A percentile compares a stretch with the other conserved stretches of the same genome.
Conservation (phyloP, 2,888 invertebrate genomes). For the Aleiodes testaceus region DNA sequence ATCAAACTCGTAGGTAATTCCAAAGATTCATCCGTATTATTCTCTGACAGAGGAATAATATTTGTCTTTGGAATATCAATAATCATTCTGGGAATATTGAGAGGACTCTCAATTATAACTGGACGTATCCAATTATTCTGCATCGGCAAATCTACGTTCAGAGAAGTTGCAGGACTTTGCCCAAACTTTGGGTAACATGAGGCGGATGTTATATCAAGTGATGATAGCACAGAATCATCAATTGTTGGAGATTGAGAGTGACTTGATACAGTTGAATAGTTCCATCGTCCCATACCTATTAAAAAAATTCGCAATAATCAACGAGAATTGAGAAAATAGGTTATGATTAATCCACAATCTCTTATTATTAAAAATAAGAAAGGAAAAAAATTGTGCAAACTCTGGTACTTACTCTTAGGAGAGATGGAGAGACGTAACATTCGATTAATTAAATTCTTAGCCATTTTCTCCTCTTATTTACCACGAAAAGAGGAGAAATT, state of each 20-base stretch:
- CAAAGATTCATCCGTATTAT: constrained; percentile 73
- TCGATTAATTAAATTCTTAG: constrained; percentile 1
- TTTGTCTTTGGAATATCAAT: not conserved
- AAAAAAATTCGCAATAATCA: not conserved
- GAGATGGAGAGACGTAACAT: constrained; percentile 6
- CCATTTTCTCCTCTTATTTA: not conserved
- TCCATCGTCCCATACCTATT: not conserved
- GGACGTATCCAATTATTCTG: constrained; percentile 47
- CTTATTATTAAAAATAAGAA: not conserved
- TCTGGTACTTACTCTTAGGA: not conserved
- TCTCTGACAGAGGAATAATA: constrained; percentile 61
- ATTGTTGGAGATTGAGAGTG: no score
- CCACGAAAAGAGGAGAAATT: not conserved
- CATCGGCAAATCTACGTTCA: constrained; percentile 58
- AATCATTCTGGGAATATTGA: not conserved
- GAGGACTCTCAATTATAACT: constrained; percentile 54
- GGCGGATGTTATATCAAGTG: constrained; percentile 10
- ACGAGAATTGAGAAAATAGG: not conserved
- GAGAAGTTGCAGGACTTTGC: constrained; percentile 52
- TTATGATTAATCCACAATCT: not conserved
- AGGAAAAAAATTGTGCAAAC: not conserved
- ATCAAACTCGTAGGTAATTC: constrained; percentile 73
- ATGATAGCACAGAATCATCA: not conserved
- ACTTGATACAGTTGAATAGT: no score
- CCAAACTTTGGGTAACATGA: constrained; percentile 22